Conservation (phyloP, 2,888 invertebrate species). For the Leucophenga montana region DNA sequence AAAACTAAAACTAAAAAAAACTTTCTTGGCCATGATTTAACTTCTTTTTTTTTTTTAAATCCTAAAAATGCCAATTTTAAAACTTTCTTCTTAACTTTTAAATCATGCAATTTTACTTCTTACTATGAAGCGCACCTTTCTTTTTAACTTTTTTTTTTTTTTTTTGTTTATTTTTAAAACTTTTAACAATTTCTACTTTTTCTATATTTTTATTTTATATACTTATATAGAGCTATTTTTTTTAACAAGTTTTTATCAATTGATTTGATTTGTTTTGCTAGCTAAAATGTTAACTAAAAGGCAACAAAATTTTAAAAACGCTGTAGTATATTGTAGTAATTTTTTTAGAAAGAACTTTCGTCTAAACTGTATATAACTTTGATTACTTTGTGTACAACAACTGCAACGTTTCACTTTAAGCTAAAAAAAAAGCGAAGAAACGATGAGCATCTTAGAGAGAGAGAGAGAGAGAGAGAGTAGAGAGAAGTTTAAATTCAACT, state of each 20-base stretch:
- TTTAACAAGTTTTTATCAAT: background rate
- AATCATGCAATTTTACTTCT: constrained; percentile 2
- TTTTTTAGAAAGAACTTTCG: no score
- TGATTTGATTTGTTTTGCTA: background rate
- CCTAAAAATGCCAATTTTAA: no score
- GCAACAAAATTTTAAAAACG: background rate
- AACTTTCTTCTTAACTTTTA: no score
- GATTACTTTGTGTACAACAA: background rate
- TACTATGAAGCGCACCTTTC: constrained; percentile 38
- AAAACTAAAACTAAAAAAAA: background rate
- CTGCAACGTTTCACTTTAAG: no score
- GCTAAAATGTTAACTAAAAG: background rate
- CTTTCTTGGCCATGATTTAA: no score
- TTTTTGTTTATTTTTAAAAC: background rate
- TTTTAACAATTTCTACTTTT: background rate
- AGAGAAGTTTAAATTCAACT: background rate
- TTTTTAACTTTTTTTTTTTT: constrained; percentile 29
- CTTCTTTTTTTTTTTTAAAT: no score
- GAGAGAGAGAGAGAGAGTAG: no score
- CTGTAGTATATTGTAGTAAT: background rate
- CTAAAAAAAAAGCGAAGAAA: background rate
- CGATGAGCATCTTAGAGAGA: background rate
- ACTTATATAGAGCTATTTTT: no score
- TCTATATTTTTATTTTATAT: background rate
- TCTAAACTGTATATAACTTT: background rate